These are phyloP conservation scores for Cirrhinus molitorella DNA, from an alignment of 2,797 vertebrate species.

Conservation along the genomic window DNA sequence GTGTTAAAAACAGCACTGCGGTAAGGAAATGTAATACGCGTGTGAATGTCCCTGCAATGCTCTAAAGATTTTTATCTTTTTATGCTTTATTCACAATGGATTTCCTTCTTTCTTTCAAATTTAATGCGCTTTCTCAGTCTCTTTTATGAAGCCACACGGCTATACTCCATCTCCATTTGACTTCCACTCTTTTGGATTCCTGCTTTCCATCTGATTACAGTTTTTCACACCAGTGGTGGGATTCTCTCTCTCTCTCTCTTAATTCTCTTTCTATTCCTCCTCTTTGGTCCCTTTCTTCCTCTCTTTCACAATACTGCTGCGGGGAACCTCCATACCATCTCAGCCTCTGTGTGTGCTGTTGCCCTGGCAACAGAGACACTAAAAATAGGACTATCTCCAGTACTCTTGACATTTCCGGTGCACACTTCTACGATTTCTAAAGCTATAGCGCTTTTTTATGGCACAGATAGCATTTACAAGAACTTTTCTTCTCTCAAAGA, in stretches of 20 bases:
- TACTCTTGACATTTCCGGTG: constrained; percentile 84
- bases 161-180: neutral
- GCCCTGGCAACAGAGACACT: constrained; percentile 84
- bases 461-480: constrained; percentile 62
- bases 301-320: constrained; percentile 76
- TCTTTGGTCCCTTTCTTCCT: constrained; percentile 65
- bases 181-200: constrained; percentile 23
- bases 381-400: constrained; percentile 85
- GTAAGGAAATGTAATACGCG: neutral
- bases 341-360: constrained; percentile 81
- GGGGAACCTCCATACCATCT: constrained; percentile 80
- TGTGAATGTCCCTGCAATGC: neutral
- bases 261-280: constrained; percentile 44
- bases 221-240: constrained; percentile 31
- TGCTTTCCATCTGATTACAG: constrained; percentile 35
- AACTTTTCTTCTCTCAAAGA: constrained; percentile 24
- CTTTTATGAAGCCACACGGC: constrained; percentile 11
- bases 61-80: neutral
- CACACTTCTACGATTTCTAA: constrained; percentile 79
- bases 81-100: neutral
- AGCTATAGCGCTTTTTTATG: constrained; percentile 73
- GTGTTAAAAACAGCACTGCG: neutral
- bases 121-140: neutral
- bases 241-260: constrained; percentile 37
- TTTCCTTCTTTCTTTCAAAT: neutral